These are phyloP conservation scores for Drosophila melanica DNA, from an alignment of 1,140 invertebrate species.

Conservation along the genomic window DNA sequence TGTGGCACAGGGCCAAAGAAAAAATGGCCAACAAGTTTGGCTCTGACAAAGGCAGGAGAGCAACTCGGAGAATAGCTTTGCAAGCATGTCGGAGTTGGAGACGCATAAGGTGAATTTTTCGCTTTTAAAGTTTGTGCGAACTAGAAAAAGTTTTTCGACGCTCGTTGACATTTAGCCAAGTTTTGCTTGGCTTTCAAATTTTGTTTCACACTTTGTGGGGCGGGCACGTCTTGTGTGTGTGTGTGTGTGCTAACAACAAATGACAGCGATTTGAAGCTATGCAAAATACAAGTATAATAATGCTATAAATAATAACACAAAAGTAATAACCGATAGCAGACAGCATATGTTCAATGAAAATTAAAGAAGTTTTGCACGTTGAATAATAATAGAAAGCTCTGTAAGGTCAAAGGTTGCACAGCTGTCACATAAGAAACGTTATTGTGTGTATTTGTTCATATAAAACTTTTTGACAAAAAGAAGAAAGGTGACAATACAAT, in stretches of 20 bases:
- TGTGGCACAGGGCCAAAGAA: slow-evolving; percentile 16
- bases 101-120: slow-evolving; percentile 6
- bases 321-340: slow-evolving; percentile 2
- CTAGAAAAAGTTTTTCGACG: slow-evolving; percentile 23
- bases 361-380: not conserved
- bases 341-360: not conserved
- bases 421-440: not conserved
- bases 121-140: slow-evolving; percentile 36
- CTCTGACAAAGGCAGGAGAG: slow-evolving; percentile 21
- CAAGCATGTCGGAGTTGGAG: not conserved
- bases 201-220: slow-evolving; percentile 32
- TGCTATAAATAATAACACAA: slow-evolving; percentile 3
- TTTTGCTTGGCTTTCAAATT: slow-evolving; percentile 13
- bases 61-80: not conserved
- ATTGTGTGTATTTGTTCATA: not conserved
- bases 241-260: not conserved
- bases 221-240: too few relatives aligned
- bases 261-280: slow-evolving; percentile 15
- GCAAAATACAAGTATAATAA: slow-evolving; percentile 12
- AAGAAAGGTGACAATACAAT: too few relatives aligned
- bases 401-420: not conserved
- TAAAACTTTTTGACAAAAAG: not conserved
- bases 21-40: slow-evolving; percentile 43
- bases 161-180: slow-evolving; percentile 28
- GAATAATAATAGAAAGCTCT: not conserved